A percentile compares a stretch with the other conserved stretches of the same genome.
These are phyloP conservation scores for Belgica antarctica DNA, from an alignment of 2,888 invertebrate genomes.

Conservation along the genomic window DNA sequence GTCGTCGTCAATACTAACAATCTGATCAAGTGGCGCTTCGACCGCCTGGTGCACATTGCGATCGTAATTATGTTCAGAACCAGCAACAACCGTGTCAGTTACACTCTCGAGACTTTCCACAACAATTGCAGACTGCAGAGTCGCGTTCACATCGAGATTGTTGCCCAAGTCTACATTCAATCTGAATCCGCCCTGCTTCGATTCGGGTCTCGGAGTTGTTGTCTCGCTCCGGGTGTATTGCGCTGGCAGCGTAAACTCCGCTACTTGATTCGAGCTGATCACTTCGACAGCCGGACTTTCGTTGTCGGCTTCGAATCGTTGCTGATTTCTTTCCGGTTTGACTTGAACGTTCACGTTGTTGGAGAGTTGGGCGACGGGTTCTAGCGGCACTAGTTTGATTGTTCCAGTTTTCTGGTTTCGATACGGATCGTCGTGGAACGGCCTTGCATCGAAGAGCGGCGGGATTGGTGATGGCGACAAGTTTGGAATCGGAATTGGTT, in stretches of 20 bases:
- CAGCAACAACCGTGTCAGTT: constrained; percentile 22
- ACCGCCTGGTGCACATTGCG: constrained; percentile 20
- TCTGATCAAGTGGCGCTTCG: neutral
- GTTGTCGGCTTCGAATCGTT: neutral
- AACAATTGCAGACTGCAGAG: constrained; percentile 42
- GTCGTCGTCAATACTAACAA: neutral
- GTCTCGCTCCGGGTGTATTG: constrained; percentile 20
- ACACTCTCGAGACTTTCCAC: constrained; percentile 24
- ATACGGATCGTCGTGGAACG: constrained; percentile 55
- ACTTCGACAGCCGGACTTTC: constrained; percentile 10
- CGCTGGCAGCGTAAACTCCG: constrained; percentile 31
- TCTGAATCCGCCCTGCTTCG: constrained; percentile 40
- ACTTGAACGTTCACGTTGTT: constrained; percentile 36
- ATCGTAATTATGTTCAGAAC: constrained; percentile 15
- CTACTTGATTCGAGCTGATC: constrained; percentile 44
- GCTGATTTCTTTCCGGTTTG: neutral
- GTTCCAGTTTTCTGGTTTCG: constrained; percentile 34
- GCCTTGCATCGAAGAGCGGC: constrained; percentile 63
- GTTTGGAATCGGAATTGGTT: constrained; percentile 65
- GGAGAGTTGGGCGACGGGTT: constrained; percentile 29
- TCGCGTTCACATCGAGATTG: constrained; percentile 42
- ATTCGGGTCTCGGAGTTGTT: neutral
- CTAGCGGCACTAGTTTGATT: constrained; percentile 39
- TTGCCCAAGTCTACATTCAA: constrained; percentile 43
- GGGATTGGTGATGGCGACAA: constrained; percentile 63